A percentile compares a stretch with the other conserved stretches of the same genome.
Conservation (phyloP, 2,888 invertebrate species). For the Lepidochitona cinerea region DNA sequence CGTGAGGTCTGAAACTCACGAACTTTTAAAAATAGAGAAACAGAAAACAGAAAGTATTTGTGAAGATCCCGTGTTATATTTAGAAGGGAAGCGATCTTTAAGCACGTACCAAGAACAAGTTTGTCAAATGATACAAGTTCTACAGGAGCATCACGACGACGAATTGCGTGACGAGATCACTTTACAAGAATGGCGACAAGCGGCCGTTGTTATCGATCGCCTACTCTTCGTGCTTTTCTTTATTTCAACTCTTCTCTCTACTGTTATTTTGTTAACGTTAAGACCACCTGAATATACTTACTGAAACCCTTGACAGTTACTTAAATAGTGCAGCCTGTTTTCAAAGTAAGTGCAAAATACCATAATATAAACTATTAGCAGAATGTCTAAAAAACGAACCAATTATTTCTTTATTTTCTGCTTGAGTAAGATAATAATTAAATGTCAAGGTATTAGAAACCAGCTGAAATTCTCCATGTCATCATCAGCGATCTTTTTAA, state of each 20-base stretch:
- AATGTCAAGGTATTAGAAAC: no score
- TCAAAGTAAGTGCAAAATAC: no score
- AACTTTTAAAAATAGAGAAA: constrained; percentile 6
- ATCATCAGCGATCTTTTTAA: no score
- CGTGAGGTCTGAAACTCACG: background rate
- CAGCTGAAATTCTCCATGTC: no score
- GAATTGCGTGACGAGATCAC: constrained; percentile 47
- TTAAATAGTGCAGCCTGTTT: no score
- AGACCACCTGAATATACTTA: constrained; percentile 31
- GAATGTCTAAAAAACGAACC: no score
- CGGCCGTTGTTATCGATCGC: constrained; percentile 56
- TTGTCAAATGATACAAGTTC: constrained; percentile 43
- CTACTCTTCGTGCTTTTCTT: constrained; percentile 55
- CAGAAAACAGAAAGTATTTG: background rate
- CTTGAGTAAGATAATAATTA: no score
- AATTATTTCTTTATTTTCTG: no score
- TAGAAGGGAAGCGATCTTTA: background rate
- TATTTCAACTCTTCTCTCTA: constrained; percentile 46
- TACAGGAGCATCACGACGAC: constrained; percentile 43
- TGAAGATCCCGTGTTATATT: background rate
- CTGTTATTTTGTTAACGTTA: constrained; percentile 49
- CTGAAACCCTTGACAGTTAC: no score
- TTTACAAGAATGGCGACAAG: constrained; percentile 57
- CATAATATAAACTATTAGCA: no score
- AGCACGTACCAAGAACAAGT: constrained; percentile 26